Evolutionary conservation across 2,113 vertebrate genomes (phyloP).

Genomic region (Fulmarus glacialis): DNA sequence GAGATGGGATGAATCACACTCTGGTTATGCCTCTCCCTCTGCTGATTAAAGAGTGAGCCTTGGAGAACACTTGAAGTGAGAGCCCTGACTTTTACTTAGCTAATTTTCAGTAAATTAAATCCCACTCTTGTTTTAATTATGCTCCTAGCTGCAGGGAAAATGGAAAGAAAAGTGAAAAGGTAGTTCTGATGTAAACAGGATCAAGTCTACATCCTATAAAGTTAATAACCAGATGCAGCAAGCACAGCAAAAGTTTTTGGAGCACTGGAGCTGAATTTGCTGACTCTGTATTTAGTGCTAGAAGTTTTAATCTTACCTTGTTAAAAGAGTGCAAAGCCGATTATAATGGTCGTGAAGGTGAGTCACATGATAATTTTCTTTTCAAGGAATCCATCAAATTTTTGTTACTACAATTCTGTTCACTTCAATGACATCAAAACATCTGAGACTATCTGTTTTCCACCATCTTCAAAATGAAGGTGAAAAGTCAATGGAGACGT

Average conservation of each 20-base stretch:
- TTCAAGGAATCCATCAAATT: background rate
- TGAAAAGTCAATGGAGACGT: background rate
- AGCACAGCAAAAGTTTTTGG: background rate
- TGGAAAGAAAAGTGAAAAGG: background rate
- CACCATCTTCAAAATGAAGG: background rate
- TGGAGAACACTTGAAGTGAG: background rate
- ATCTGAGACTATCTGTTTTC: background rate
- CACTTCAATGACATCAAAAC: background rate
- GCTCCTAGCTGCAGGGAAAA: background rate
- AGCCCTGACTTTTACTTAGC: background rate
- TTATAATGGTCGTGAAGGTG: background rate
- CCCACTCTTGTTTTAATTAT: background rate
- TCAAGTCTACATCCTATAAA: background rate
- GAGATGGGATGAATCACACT: background rate
- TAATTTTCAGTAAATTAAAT: conserved; percentile 33
- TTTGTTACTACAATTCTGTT: background rate
- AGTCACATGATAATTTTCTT: background rate
- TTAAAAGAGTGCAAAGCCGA: background rate
- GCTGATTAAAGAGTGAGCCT: background rate
- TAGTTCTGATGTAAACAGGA: background rate
- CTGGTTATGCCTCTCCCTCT: background rate
- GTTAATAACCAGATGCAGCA: background rate
- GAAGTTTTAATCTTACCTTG: background rate
- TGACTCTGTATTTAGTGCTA: background rate
- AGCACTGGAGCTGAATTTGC: background rate